A percentile compares a stretch with the other conserved stretches of the same genome.
These are phyloP conservation scores for Epinephelus moara DNA, from an alignment of 2,113 vertebrate species.

Conservation along the genomic window DNA sequence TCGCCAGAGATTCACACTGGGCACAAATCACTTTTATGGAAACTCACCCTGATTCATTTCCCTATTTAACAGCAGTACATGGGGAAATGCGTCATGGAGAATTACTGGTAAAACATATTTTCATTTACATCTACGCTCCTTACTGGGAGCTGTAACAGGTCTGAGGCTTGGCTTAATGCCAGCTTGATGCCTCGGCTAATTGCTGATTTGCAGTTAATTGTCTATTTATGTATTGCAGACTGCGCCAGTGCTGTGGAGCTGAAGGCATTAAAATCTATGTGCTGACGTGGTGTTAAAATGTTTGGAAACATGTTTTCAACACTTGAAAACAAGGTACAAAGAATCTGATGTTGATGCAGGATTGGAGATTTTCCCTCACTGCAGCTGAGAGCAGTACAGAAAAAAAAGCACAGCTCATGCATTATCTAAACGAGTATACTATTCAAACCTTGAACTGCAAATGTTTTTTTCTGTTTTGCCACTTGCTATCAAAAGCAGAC, in stretches of 20 bases:
- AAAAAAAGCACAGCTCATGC: neutral
- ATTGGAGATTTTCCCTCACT: neutral
- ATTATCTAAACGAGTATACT: neutral
- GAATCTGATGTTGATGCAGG: conserved; percentile 18
- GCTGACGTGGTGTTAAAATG: conserved; percentile 11
- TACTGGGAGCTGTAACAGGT: conserved; percentile 39
- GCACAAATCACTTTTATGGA: conserved; percentile 27
- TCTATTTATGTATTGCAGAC: conserved; percentile 38
- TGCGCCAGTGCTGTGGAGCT: neutral
- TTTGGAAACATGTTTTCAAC: conserved; percentile 20
- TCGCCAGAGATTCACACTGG: conserved; percentile 33
- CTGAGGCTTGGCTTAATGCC: conserved; percentile 38
- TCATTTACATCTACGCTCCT: conserved; percentile 30
- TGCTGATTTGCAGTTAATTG: conserved; percentile 57
- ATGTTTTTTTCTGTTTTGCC: neutral
- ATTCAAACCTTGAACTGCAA: neutral
- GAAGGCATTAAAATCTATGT: conserved; percentile 12
- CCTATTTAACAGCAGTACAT: conserved; percentile 20
- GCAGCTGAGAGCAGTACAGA: neutral
- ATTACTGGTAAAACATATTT: conserved; percentile 42
- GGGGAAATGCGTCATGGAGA: conserved; percentile 14
- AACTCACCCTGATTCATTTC: conserved; percentile 32
- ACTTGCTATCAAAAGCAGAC: neutral
- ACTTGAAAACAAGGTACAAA: neutral
- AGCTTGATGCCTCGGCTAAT: conserved; percentile 43